Conservation (phyloP, 1,140 invertebrate species). For the Drosophila ambigua region DNA sequence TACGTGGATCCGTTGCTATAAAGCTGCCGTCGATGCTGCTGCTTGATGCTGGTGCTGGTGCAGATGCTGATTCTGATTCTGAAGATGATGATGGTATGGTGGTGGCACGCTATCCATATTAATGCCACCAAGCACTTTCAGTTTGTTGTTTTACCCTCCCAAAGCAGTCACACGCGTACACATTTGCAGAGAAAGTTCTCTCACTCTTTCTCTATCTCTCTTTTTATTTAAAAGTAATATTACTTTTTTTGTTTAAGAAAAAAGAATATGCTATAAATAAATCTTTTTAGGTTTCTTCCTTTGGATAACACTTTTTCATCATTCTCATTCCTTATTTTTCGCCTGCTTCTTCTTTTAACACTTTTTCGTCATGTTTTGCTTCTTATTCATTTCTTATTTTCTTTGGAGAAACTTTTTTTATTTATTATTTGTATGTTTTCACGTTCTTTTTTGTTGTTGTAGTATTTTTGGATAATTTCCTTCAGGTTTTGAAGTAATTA, state of each 20-base stretch:
- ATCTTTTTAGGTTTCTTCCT: too few relatives aligned
- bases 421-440: too few relatives aligned
- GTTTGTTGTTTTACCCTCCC: slow-evolving; percentile 5
- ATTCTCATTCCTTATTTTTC: not conserved
- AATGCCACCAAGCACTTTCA: slow-evolving; percentile 42
- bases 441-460: too few relatives aligned
- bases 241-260: not conserved
- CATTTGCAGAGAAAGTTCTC: not conserved
- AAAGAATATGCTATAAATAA: not conserved
- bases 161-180: slow-evolving; percentile 19
- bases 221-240: not conserved
- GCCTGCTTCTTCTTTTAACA: not conserved
- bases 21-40: slow-evolving; percentile 9
- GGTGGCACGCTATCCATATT: slow-evolving; percentile 62
- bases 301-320: too few relatives aligned
- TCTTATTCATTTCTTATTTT: slow-evolving; percentile 3
- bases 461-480: too few relatives aligned
- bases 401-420: not conserved
- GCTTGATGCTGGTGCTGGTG: not conserved
- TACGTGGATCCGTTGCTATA: not conserved
- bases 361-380: slow-evolving; percentile 1
- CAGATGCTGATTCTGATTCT: slow-evolving; percentile 19
- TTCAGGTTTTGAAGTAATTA: too few relatives aligned
- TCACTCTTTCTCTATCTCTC: too few relatives aligned
- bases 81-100: slow-evolving; percentile 18